These are phyloP conservation scores for Oenanthe oenanthe DNA, from an alignment of 2,113 vertebrate species.

Conservation along the genomic window DNA sequence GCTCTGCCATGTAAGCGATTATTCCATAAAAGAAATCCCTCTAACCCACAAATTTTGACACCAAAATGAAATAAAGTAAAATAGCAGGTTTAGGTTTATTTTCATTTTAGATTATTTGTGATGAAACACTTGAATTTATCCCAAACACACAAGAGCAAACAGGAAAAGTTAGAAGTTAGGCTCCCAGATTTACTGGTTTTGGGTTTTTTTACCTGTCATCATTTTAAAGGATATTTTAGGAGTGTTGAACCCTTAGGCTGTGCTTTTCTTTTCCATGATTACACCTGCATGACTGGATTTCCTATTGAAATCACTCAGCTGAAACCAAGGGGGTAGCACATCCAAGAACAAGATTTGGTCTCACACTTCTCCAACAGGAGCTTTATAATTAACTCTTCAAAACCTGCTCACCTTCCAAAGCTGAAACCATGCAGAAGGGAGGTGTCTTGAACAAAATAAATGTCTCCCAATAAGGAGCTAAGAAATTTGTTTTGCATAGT, in stretches of 20 bases:
- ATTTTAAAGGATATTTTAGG: neutral
- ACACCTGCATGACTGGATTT: neutral
- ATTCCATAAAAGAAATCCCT: neutral
- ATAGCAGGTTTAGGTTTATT: neutral
- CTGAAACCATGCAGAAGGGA: neutral
- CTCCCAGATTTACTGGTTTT: accelerated
- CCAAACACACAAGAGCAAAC: neutral
- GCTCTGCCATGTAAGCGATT: neutral
- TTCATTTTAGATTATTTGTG: neutral
- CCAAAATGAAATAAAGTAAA: neutral
- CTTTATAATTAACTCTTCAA: neutral
- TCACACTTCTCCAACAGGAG: neutral
- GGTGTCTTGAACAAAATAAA: neutral
- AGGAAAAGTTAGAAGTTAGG: neutral
- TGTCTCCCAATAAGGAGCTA: neutral
- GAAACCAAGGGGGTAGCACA: neutral
- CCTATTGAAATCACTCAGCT: neutral
- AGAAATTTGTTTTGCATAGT: neutral
- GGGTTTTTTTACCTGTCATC: accelerated
- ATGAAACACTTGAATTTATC: neutral
- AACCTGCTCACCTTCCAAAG: neutral
- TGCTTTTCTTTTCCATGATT: neutral
- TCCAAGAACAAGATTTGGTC: neutral
- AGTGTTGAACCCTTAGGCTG: neutral
- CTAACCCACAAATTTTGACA: neutral